Evolutionary conservation across 2,797 vertebrate genomes (phyloP), one percentile per base, ranked within the genome.

Genomic region (Danio jaintianensis): DNA sequence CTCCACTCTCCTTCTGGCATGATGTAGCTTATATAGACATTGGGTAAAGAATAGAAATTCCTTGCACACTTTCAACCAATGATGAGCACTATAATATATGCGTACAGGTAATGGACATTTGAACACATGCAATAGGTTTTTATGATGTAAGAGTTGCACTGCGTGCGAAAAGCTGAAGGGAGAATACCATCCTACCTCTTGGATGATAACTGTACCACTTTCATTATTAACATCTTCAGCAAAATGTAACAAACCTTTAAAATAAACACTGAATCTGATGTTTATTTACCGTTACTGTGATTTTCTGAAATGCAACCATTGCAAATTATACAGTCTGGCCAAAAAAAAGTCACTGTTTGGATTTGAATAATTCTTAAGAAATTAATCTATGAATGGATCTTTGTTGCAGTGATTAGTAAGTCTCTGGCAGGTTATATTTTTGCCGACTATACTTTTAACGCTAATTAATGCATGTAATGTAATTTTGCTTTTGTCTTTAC

Each of bases 201-300:
- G 36, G 47, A 74, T 81, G 68, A 76, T 72, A 62, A 85, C 77
- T 87, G 76, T 86, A 56, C 53, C 52, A 85, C 84, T 86, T 64
- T 86, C 71, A 84, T 77, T 61, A 82, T 47, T 67, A 75, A 77
- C 43, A 71, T 63, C 82, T 83, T 87, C 74, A 83, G 77, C 79
- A 75, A 61, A 71, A 13, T 81, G 82, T 81, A 80, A 82, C 82
- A 84, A 78, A 82, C 78, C 67, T 84, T 77, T 83, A 53, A 87
- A 87, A 84, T 84, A 85, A 85, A 80, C 63, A 82, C 42, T 63
- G 38, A 64, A 66, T 75, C 64, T 70, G 72, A 76, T 42, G 7
- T 81, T 55, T 75, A 10, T 50, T 42, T 56, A 42, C 64, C 13
- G 15, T 29, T 53, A 61, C 29, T 56, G 52, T 29, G 45, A 29